These are phyloP conservation scores for Theodoxus fluviatilis DNA, from an alignment of 2,888 invertebrate species.

Conservation along the genomic window DNA sequence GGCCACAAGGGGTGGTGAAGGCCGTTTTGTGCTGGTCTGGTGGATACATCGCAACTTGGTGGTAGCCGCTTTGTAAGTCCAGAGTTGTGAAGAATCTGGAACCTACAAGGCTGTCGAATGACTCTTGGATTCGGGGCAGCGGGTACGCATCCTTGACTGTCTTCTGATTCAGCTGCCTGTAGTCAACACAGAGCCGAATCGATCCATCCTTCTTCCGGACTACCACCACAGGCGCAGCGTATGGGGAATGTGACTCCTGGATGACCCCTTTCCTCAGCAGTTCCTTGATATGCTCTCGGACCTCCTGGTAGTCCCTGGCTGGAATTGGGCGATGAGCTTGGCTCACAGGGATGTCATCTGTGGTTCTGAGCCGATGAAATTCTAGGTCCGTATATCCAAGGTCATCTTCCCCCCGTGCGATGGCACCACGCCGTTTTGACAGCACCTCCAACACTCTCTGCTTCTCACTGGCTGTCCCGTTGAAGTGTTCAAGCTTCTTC, in stretches of 20 bases:
- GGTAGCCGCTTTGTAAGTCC: constrained; percentile 24
- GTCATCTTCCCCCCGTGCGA: neutral
- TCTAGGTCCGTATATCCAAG: neutral
- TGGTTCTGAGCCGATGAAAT: neutral
- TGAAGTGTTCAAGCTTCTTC: no score
- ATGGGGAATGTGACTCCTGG: neutral
- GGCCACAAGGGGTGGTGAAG: constrained; percentile 18
- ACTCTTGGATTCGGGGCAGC: neutral
- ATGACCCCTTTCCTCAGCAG: neutral
- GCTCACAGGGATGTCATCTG: neutral
- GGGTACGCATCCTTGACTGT: constrained; percentile 17
- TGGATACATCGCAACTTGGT: constrained; percentile 24
- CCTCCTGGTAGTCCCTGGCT: neutral
- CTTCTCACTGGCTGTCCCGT: no score
- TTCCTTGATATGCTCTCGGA: neutral
- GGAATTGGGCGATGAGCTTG: neutral
- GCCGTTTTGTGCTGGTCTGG: constrained; percentile 21
- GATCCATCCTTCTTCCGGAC: constrained; percentile 13
- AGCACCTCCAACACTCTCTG: neutral
- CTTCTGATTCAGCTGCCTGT: neutral
- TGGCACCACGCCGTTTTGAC: neutral
- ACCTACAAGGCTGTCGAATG: constrained; percentile 1
- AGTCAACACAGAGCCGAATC: neutral
- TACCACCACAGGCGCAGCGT: constrained; percentile 16
- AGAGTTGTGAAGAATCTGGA: constrained; percentile 19